Percentiles rank a stretch among this genome's conserved stretches.
These are phyloP conservation scores for Cettia cetti DNA, from an alignment of 2,113 vertebrate genomes.

Conservation along the genomic window DNA sequence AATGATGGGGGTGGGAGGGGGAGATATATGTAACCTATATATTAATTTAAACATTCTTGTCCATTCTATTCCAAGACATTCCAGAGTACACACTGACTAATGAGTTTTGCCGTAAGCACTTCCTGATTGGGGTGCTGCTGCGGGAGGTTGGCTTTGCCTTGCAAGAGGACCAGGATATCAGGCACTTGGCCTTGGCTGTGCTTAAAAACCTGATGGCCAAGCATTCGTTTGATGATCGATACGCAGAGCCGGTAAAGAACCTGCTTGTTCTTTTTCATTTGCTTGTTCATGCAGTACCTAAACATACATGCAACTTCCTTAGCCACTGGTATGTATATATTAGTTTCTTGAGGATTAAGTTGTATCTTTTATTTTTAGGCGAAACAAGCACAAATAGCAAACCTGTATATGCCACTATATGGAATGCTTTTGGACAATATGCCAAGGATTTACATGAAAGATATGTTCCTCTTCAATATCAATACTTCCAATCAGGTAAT, in stretches of 20 bases:
- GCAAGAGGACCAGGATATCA: slow-evolving; percentile 94
- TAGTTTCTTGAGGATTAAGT: not conserved
- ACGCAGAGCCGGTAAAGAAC: slow-evolving; percentile 81
- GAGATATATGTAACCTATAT: not conserved
- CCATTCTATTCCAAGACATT: slow-evolving; percentile 72
- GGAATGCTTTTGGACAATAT: slow-evolving; percentile 98
- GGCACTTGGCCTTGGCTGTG: slow-evolving; percentile 90
- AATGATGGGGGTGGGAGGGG: accelerated
- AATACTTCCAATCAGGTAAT: slow-evolving; percentile 91
- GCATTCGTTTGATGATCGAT: slow-evolving; percentile 93
- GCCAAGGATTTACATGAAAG: slow-evolving; percentile 95
- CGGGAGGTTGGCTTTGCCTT: slow-evolving; percentile 93
- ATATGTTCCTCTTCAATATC: slow-evolving; percentile 89
- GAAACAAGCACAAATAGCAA: slow-evolving; percentile 92
- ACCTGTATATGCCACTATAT: slow-evolving; percentile 94
- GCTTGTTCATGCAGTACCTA: not conserved
- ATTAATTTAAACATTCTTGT: not conserved
- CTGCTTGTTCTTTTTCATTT: not conserved
- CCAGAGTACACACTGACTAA: slow-evolving; percentile 96
- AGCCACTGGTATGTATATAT: not conserved
- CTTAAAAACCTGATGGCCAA: slow-evolving; percentile 97
- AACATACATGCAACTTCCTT: not conserved
- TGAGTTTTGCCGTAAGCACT: slow-evolving; percentile 97
- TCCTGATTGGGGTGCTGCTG: slow-evolving; percentile 91
- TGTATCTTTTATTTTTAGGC: slow-evolving; percentile 71